These are phyloP conservation scores for Theocolax elegans DNA, from an alignment of 1,140 invertebrate genomes.

Conservation along the genomic window DNA sequence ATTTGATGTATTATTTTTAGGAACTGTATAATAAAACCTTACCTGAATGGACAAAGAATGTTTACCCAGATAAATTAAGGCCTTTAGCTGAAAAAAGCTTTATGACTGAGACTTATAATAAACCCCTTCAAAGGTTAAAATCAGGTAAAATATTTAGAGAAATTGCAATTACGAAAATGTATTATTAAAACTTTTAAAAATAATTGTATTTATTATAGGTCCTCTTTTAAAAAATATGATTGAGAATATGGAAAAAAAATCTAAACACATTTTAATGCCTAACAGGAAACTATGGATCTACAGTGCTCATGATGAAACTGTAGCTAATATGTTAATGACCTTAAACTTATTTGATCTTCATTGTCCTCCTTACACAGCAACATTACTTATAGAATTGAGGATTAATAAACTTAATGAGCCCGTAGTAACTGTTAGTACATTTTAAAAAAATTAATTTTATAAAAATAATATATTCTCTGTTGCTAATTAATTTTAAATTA, in stretches of 20 bases:
- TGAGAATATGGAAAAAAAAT: slow-evolving; percentile 69
- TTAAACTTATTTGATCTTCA: slow-evolving; percentile 79
- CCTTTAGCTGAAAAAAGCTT: slow-evolving; percentile 70
- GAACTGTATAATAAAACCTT: slow-evolving; percentile 76
- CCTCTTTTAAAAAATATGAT: slow-evolving; percentile 76
- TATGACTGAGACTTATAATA: slow-evolving; percentile 63
- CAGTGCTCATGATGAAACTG: slow-evolving; percentile 85
- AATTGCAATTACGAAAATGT: slow-evolving; percentile 22
- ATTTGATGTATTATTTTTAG: slow-evolving; percentile 53
- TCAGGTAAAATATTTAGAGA: slow-evolving; percentile 56
- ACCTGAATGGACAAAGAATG: slow-evolving; percentile 76
- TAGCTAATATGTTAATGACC: slow-evolving; percentile 80
- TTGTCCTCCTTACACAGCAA: slow-evolving; percentile 78
- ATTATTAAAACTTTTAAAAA: slow-evolving; percentile 20
- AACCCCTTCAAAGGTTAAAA: slow-evolving; percentile 67
- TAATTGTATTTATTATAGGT: slow-evolving; percentile 63
- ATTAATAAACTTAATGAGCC: slow-evolving; percentile 56
- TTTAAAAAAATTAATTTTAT: slow-evolving; percentile 11
- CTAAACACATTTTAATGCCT: slow-evolving; percentile 59
- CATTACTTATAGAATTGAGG: slow-evolving; percentile 79
- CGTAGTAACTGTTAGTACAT: slow-evolving; percentile 62
- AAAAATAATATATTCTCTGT: background rate
- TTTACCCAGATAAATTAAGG: slow-evolving; percentile 70
- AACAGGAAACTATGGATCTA: slow-evolving; percentile 78
- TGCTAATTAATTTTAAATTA: slow-evolving; percentile 43